Evolutionary conservation across 2,888 invertebrate genomes (phyloP), one percentile per base, ranked within the genome.

Genomic region (Calameuta pallipes): DNA sequence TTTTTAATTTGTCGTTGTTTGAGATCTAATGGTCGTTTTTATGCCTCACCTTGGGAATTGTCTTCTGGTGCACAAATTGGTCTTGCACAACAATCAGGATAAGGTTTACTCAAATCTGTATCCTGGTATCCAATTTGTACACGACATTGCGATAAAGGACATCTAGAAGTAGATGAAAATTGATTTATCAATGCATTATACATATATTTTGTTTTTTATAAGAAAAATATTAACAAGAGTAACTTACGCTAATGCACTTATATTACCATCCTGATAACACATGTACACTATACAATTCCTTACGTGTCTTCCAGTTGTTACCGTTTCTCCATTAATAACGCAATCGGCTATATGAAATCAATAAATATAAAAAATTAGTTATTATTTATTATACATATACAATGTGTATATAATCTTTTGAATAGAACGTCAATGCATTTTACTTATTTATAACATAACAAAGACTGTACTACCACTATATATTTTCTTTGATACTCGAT

Each of bases 41-140:
- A 56, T 23, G 9, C 56, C 4, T 4, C 6, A 6, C 0, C 56
- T 4, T 9, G 1, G 23, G 23, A 56, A 15, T 9, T 3, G 9
- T 23, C 6, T 6, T 41, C 15, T 41, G 56, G 4, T 12, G 31
- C 41, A 56, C 85, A 87, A 73, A 80, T 81, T 9, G 82, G 78
- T 34, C 81, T 70, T 1, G 15, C 79, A 36, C 87, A 87, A 37
- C 85, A 86, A 12, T 83, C 74, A 0, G 87, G 85, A 68, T 80
- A 85, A 12, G 82, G 80, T 73, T 84, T 85, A 11, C 73, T 77
- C 30, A 80, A 33, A 79, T 84, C 80, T 9, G n/a, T 30, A 11
- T 78, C 68, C 3, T 73, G 76, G 73, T 82, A 82, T 31, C 81
- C 83, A 31, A 81, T 78, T 74, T 80, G 68, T 1, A 76, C 71